Base-by-base conservation (phyloP, 2,113 vertebrate genomes). In the Spea multiplicata region DNA sequence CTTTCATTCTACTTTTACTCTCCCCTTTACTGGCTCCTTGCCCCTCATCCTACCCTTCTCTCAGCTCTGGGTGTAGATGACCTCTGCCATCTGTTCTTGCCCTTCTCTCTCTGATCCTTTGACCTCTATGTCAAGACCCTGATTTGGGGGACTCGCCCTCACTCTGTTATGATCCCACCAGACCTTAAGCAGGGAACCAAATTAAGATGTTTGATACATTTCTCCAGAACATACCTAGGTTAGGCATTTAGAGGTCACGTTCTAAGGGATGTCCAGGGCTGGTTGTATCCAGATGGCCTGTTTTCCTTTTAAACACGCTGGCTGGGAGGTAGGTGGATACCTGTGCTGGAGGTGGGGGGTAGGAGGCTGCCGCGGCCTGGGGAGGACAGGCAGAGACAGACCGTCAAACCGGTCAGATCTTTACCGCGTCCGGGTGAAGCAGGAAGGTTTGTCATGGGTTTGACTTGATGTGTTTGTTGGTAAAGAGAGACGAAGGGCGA, bases 381-480 rank as follows among this genome's bases (percentile, higher is more conserved):
- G 4, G 12, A 65, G 68, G 47, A 65, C 76, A 71, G 30, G 76
- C 61, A 66, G n/a, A 5, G 76, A n/a, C 76, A 72, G 30, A 68
- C 30, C 47, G 57, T 46, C 48, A 78, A 78, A 78, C 76, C 76
- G 8, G 76, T 55, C 59, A 69, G 61, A 72, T 72, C 76, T 72
- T 71, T 69, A 59, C 52, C 16, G 17, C 45, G 57, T 64, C 61
- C 65, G 76, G 13, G 53, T 3, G 30, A 48, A 70, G 53, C 68
- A 53, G 59, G 62, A 16, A 5, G 5, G n/a, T 49, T 53, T 57
- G 69, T 78, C 76, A 66, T 13, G 68, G 47, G 68, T 64, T 49
- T 8, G 5, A 49, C 57, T n/a, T 65, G 17, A 49, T 47, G 61
- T 78, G 76, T 78, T 78, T 78, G 69, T 78, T 78, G 76, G 69